Base-by-base conservation (phyloP, 2,888 invertebrate species). In the Mimas tiliae region DNA sequence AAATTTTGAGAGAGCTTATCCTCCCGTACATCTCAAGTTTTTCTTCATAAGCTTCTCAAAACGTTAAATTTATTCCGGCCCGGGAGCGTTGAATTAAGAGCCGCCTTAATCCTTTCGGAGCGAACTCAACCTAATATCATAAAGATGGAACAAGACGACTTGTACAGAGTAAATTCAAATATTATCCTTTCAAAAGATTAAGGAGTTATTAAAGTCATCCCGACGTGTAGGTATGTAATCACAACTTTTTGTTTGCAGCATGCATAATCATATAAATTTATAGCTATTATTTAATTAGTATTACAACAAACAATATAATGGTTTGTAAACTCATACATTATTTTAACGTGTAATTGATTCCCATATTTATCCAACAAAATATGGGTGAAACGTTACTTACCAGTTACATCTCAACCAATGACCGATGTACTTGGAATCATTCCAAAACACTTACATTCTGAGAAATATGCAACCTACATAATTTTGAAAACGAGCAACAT, bases 61-160 rank as follows among this genome's bases (percentile, higher is more conserved):
- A 86, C 89, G 86, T 90, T 86, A 91, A 92, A 91, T 91, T 92
- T 93, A 93, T 92, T 91, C 90, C 84, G 83, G 89, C 91, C 90
- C 89, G 85, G 85, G 87, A 87, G 91, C 91, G 89, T 80, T 79
- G 89, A 87, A 90, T 93, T 92, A 91, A 92, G 90, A 88, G 85
- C 89, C 83, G 86, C 81, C 86, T 91, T 93, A 93, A 93, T 93
- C 93, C 92, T 92, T 92, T 89, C 84, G 84, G 83, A 88, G 88
- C 85, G 86, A 91, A 92, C 86, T 91, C 90, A 91, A 90, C 90
- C 89, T 87, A 88, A 91, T 90, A 93, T 91, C 89, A 90, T 93
- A 92, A 93, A 93, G 91, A 89, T 85, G 90, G 86, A 89, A 88
- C 88, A 89, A 87, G 85, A 84, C 86, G 90, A 91, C 90, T 91